Evolutionary conservation across 2,797 vertebrate species (phyloP), one percentile per base, ranked within the genome.

Genomic region (Xiphophorus birchmanni): DNA sequence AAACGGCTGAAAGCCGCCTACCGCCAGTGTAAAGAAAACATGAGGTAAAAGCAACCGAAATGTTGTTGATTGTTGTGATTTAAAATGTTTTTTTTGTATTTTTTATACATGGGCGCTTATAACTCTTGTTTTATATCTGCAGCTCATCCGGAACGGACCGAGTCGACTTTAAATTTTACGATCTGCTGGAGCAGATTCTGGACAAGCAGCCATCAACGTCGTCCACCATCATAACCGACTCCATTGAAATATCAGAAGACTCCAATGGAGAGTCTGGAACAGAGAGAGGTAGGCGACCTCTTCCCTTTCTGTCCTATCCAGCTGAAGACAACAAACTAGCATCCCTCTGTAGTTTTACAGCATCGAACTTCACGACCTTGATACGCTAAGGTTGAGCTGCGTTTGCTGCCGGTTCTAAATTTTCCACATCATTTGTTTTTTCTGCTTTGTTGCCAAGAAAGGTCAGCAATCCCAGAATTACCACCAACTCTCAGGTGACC

Each of bases 91-190:
- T n/a, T n/a, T n/a, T n/a, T n/a, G n/a, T n/a, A n/a, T 50, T 21
- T 26, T 23, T 54, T 26, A 23, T 23, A 23, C 13, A 5, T 1
- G 10, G 17, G 5, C 3, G 5, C 21, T 45, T 5, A n/a, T 32
- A 8, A n/a, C 23, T 6, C 21, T 29, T 29, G 26, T 77, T 79
- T 47, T 0, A 29, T 65, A 23, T 67, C 60, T 35, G 23, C 11
- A 94, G 95, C 89, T 88, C 84, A 5, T 86, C 91, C 18, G 92
- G 93, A 76, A 91, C 84, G 0, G 94, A 93, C 47, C 88, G 80
- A 56, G 79, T 94, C 1, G 94, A 95, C 84, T 95, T 96, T 37
- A 95, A 95, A 77, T 96, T 96, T 78, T 95, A 95, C 4, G 91
- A 95, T 48, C 82, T 96, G 73, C 87, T 96, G 90, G 93, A 95